Base-by-base conservation (phyloP, 2,797 vertebrate species). In the Percopsis omiscomaycus region DNA sequence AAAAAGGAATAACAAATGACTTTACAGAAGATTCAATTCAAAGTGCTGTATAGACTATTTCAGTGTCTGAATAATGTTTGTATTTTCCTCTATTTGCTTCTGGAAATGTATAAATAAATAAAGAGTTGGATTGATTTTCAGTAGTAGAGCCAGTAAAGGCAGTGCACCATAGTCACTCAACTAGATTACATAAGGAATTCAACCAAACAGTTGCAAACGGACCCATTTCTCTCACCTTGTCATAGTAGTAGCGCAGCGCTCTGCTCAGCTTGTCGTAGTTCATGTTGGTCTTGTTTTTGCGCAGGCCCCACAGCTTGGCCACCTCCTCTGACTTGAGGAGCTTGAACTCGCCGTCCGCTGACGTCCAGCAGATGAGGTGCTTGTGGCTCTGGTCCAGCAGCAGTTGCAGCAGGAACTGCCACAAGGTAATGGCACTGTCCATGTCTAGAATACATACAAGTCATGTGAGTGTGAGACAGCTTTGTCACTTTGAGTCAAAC, bases 211-310 rank as follows among this genome's bases (percentile, higher is more conserved):
- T 8, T 42, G 37, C 37, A 42, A 42, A 42, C 9, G 37, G 37
- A 8, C 8, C 6, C 37, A 42, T 42, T 1, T 27, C 6, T 5
- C 49, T 88, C 88, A 98, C 96, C 95, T 98, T 98, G 90, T 98
- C 96, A 12, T 98, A 98, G 76, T 98, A 98, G 92, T 98, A 98
- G 86, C 96, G 93, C 86, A 98, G 94, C 10, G 96, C 96, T 64
- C 96, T 84, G 93, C 96, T 98, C 90, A 98, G 92, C 86, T 98
- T 98, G 87, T 98, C 96, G 12, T 98, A 98, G 88, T 98, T 98
- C 96, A 98, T 98, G 86, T 98, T 98, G 67, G 96, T 97, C 84
- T 98, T 98, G 92, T 98, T 98, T 89, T 98, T 98, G 66, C 96
- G 93, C 56, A 98, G 93, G 55, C 96, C 96, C 96, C 96, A 98